These are phyloP conservation scores for Ips typographus DNA, from an alignment of 1,140 invertebrate genomes.

Conservation along the genomic window DNA sequence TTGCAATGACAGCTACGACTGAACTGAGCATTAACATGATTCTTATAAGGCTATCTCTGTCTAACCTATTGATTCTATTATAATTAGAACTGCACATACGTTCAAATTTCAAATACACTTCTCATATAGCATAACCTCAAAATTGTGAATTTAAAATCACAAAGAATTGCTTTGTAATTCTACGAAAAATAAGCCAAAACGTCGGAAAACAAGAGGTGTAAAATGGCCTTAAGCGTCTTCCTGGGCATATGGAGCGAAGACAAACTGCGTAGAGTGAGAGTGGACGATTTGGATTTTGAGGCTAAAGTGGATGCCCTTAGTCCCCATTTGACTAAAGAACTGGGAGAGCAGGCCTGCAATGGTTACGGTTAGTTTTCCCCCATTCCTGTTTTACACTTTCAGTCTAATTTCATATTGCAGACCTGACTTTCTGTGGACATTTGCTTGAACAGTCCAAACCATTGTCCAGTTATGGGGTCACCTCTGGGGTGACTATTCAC, in stretches of 20 bases:
- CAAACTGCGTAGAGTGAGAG: slow-evolving; percentile 52
- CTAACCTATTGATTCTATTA: too few species aligned
- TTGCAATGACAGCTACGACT: too few species aligned
- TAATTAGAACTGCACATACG: too few species aligned
- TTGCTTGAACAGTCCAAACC: slow-evolving; percentile 56
- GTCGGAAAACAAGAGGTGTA: neutral
- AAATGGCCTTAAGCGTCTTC: slow-evolving; percentile 31
- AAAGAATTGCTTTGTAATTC: too few species aligned
- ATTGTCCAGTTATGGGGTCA: slow-evolving; percentile 55
- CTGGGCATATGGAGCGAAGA: slow-evolving; percentile 36
- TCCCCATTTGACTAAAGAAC: slow-evolving; percentile 52
- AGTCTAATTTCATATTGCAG: slow-evolving; percentile 45
- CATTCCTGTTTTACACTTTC: neutral
- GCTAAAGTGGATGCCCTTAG: slow-evolving; percentile 56
- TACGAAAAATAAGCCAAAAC: too few species aligned
- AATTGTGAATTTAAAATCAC: too few species aligned
- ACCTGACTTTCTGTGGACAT: slow-evolving; percentile 59
- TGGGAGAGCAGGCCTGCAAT: slow-evolving; percentile 56
- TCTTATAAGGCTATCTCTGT: too few species aligned
- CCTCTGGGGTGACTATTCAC: slow-evolving; percentile 58
- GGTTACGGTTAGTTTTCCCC: slow-evolving; percentile 23
- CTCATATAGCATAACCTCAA: too few species aligned
- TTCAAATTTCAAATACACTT: too few species aligned
- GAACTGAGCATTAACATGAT: too few species aligned
- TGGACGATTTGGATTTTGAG: slow-evolving; percentile 57